Base-by-base conservation (phyloP, 2,797 vertebrate species). In the Hoplostethus atlanticus region DNA sequence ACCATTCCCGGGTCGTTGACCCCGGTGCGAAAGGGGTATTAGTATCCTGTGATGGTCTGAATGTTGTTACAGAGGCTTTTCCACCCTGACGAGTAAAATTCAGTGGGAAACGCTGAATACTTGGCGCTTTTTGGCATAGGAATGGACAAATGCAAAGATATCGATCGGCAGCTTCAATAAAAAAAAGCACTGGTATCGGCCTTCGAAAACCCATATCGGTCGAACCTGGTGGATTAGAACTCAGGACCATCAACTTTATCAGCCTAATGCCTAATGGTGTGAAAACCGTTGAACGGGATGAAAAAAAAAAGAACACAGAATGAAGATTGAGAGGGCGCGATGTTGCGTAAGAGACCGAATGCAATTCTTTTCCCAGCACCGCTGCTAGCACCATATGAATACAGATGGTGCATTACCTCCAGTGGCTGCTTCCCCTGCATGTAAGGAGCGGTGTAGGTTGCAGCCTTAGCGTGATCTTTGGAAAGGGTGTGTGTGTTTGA, bases 371-470 rank as follows among this genome's bases (percentile, higher is more conserved):
- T 15, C 36, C 44, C 4, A 51, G 31, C 40, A 21, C 40, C 40
- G 9, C 40, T 42, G 40, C 40, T 11, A 13, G 40, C 40, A 44
- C 16, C 17, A 5, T 34, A 3, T 61, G 42, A 36, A 51, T 40
- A 46, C 40, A 54, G 66, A 51, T 30, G 6, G 47, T 30, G 2
- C 17, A 8, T 34, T 63, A 5, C 38, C 8, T 55, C 38, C 50
- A 52, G 13, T 11, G 50, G 17, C 50, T 21, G 50, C 16, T 47
- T 2, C 25, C 8, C 54, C 31, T n/a, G 0, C 50, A 53, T 76
- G 68, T 47, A 5, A 34, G 17, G 53, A 54, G 52, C 66, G 15
- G 17, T 73, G 67, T 47, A 68, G 76, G 75, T 79, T 77, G 48
- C 69, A 66, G 61, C 50, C 55, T 38, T 11, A 71, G 40, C 74